Evolutionary conservation across 2,113 vertebrate species (phyloP).

Genomic region (Bufo gargarizans): DNA sequence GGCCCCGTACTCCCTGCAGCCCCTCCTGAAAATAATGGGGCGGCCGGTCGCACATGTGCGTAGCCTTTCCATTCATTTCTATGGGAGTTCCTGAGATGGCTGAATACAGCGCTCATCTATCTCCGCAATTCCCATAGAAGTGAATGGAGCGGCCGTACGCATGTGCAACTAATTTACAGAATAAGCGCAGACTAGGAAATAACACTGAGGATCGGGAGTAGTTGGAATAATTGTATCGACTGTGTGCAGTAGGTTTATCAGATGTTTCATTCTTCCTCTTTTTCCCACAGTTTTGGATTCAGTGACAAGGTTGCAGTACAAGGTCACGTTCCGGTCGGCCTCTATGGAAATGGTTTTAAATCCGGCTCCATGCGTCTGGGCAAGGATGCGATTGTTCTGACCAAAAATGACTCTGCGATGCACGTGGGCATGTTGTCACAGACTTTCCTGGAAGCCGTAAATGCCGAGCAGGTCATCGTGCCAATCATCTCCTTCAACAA

Average conservation of each 20-base stretch:
- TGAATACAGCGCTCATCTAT: too few species aligned
- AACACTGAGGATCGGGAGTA: too few species aligned
- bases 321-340: constrained; percentile 83
- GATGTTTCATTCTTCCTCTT: background rate
- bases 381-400: constrained; percentile 91
- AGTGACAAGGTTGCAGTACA: constrained; percentile 88
- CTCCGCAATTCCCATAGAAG: too few species aligned
- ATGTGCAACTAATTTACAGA: too few species aligned
- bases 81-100: too few species aligned
- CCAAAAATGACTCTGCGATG: constrained; percentile 79
- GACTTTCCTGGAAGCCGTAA: constrained; percentile 81
- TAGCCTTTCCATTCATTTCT: too few species aligned
- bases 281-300: constrained; percentile 86
- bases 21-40: too few species aligned
- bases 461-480: constrained; percentile 84
- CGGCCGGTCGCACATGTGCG: too few species aligned
- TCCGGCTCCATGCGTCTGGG: constrained; percentile 97
- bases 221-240: too few species aligned
- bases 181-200: too few species aligned
- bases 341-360: constrained; percentile 98
- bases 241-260: background rate
- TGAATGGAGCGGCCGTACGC: too few species aligned
- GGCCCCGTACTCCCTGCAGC: too few species aligned
- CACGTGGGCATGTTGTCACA: constrained; percentile 94
- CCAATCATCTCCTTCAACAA: constrained; percentile 79